Evolutionary conservation across 1,140 invertebrate genomes (phyloP).

Genomic region (Philaenus spumarius): DNA sequence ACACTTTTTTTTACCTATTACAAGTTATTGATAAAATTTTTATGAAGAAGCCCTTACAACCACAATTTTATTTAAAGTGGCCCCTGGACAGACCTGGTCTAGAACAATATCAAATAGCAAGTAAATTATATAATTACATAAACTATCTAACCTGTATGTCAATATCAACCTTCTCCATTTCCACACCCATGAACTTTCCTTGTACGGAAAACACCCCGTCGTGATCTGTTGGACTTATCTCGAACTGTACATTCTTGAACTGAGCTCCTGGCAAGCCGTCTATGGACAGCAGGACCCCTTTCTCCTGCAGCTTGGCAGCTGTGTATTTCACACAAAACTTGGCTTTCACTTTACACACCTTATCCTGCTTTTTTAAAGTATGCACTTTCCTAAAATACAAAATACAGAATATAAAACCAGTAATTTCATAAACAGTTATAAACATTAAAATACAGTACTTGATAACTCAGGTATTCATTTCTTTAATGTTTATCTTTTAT

Average conservation of each 20-base stretch:
- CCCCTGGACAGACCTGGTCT: no score
- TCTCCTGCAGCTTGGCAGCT: slow-evolving; percentile 62
- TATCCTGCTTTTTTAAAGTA: background rate
- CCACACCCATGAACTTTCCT: slow-evolving; percentile 74
- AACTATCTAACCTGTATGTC: slow-evolving; percentile 49
- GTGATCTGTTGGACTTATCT: slow-evolving; percentile 61
- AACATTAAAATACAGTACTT: no score
- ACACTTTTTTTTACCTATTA: no score
- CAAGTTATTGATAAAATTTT: no score
- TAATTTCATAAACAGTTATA: no score
- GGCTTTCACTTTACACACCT: slow-evolving; percentile 44
- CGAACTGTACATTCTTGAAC: slow-evolving; percentile 73
- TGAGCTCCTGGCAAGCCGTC: slow-evolving; percentile 57
- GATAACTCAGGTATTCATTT: no score
- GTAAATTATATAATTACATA: no score
- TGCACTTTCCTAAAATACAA: slow-evolving; percentile 46
- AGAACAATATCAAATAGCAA: no score
- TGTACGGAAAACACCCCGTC: slow-evolving; percentile 63
- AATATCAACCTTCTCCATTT: slow-evolving; percentile 68
- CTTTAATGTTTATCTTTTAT: no score
- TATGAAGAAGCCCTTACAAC: no score
- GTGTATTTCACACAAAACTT: slow-evolving; percentile 62
- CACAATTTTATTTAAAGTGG: no score
- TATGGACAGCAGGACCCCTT: slow-evolving; percentile 66
- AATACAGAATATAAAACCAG: no score